Evolutionary conservation across 2,113 vertebrate genomes (phyloP).

Genomic region (Sylvietta virens): DNA sequence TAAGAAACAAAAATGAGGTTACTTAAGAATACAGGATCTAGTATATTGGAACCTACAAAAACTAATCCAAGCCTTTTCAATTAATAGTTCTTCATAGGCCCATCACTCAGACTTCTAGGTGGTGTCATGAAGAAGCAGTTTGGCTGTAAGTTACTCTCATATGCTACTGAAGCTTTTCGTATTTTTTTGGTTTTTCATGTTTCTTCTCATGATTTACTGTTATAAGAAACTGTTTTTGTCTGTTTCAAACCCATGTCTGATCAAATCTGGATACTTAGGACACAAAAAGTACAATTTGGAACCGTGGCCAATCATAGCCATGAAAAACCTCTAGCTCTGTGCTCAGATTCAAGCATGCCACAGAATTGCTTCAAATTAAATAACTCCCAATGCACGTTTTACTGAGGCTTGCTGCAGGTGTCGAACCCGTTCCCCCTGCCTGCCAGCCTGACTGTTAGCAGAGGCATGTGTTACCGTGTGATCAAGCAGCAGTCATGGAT

Average conservation of each 20-base stretch:
- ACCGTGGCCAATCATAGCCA: not conserved
- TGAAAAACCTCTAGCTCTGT: not conserved
- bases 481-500: slow-evolving; percentile 90
- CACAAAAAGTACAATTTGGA: not conserved
- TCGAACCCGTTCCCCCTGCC: not conserved
- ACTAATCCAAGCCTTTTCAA: not conserved
- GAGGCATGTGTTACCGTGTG: slow-evolving; percentile 76
- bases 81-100: not conserved
- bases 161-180: not conserved
- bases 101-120: not conserved
- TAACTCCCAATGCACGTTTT: not conserved
- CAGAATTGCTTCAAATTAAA: not conserved
- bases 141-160: not conserved
- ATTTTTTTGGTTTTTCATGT: not conserved
- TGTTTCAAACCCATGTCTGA: not conserved
- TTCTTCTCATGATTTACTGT: not conserved
- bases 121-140: not conserved
- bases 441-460: not conserved
- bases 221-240: not conserved
- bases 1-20: not conserved
- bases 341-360: not conserved
- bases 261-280: not conserved
- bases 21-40: not conserved
- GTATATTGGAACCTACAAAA: not conserved
- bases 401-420: not conserved